Conservation (phyloP, 2,888 invertebrate genomes). For the Rapana venosa region DNA sequence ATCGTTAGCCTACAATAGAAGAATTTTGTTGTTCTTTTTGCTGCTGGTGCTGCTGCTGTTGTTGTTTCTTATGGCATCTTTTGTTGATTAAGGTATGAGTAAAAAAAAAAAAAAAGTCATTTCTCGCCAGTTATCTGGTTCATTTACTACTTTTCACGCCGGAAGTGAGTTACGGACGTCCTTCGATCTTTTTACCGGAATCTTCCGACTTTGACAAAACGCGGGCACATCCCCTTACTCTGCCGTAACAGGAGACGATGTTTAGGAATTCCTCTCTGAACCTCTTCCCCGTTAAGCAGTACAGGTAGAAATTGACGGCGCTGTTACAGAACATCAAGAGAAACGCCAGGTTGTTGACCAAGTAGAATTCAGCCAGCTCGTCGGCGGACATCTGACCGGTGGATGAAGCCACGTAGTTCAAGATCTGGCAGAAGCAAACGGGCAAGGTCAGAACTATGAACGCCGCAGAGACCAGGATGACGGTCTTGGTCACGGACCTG, state of each 20-base stretch:
- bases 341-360: background rate
- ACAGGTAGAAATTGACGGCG: background rate
- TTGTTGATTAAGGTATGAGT: background rate
- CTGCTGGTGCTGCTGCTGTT: too few relatives aligned
- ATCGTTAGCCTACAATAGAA: too few relatives aligned
- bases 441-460: background rate
- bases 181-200: background rate
- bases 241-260: background rate
- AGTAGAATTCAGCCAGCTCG: background rate
- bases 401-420: background rate
- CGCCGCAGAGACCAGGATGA: background rate
- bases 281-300: background rate
- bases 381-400: too few relatives aligned
- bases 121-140: background rate
- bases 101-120: background rate
- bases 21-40: too few relatives aligned
- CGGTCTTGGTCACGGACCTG: background rate
- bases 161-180: background rate
- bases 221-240: background rate
- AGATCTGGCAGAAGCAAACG: background rate
- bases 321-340: background rate
- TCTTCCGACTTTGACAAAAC: too few relatives aligned
- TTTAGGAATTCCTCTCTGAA: background rate
- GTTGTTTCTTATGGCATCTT: background rate
- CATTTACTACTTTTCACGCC: background rate